Conservation (phyloP, 2,797 vertebrate species). For the Antennarius maculatus region DNA sequence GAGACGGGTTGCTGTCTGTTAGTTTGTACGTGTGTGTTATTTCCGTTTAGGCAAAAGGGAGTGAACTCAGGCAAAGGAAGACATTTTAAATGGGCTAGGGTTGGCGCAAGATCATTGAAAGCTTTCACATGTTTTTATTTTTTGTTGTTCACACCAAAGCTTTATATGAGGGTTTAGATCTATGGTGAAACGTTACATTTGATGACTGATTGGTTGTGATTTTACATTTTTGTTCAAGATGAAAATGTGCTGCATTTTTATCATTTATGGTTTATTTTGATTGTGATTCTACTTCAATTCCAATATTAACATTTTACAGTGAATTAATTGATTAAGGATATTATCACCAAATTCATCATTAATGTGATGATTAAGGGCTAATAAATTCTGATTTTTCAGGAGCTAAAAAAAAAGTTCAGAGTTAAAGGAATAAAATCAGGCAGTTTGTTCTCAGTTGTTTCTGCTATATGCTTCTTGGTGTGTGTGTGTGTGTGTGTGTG, state of each 20-base stretch:
- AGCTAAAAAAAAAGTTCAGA: background rate
- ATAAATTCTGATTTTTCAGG: background rate
- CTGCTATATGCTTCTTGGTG: slow-evolving; percentile 53
- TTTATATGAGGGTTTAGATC: background rate
- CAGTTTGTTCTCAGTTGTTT: slow-evolving; percentile 35
- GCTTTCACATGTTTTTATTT: slow-evolving; percentile 1
- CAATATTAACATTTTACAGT: background rate
- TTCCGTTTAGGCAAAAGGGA: background rate
- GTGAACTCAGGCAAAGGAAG: slow-evolving; percentile 5
- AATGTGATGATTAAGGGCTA: background rate
- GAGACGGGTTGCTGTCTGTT: background rate
- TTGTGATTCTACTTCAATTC: background rate
- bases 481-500: slow-evolving; percentile 27
- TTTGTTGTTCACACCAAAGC: slow-evolving; percentile 1
- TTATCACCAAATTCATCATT: background rate
- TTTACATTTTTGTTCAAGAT: background rate
- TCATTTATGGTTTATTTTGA: background rate
- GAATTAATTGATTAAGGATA: background rate
- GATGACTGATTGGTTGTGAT: background rate
- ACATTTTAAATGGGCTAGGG: background rate
- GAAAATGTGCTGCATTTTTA: background rate
- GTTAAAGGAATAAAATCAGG: slow-evolving; percentile 7
- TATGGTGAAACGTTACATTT: background rate
- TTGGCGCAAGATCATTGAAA: background rate
- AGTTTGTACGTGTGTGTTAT: background rate